These are phyloP conservation scores for Polyommatus icarus DNA, from an alignment of 2,888 invertebrate genomes.

Conservation along the genomic window DNA sequence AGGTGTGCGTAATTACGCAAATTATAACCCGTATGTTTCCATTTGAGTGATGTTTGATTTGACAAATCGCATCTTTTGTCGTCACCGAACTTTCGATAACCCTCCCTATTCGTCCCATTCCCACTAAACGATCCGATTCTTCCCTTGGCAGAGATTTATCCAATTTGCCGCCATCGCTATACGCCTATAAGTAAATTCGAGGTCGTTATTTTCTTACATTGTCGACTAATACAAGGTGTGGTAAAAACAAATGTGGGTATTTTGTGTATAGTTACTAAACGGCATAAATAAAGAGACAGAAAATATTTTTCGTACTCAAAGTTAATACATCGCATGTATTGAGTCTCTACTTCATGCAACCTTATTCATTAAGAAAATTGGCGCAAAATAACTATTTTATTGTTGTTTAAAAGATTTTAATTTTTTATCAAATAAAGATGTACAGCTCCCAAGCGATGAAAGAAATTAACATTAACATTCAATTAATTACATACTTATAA, in stretches of 20 bases:
- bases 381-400: too few species aligned
- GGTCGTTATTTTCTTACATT: neutral
- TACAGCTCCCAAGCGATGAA: too few species aligned
- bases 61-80: slow-evolving; percentile 74
- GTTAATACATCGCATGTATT: too few species aligned
- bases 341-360: too few species aligned
- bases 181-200: slow-evolving; percentile 49
- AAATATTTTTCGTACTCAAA: too few species aligned
- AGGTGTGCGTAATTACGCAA: slow-evolving; percentile 21
- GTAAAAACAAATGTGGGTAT: neutral
- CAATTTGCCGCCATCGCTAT: slow-evolving; percentile 15
- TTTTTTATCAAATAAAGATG: too few species aligned
- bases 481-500: neutral
- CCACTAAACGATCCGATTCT: slow-evolving; percentile 60
- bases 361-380: too few species aligned
- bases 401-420: too few species aligned
- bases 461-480: too few species aligned
- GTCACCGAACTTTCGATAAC: slow-evolving; percentile 63
- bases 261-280: too few species aligned
- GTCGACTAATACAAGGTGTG: neutral
- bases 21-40: slow-evolving; percentile 37
- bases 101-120: slow-evolving; percentile 59
- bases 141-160: slow-evolving; percentile 36
- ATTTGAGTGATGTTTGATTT: slow-evolving; percentile 61
- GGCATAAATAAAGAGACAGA: too few species aligned